A percentile compares a stretch with the other conserved stretches of the same genome.
phyloP scores from a whole-genome alignment of 2,888 invertebrate species.

The Trissolcus brochymenae region DNA sequence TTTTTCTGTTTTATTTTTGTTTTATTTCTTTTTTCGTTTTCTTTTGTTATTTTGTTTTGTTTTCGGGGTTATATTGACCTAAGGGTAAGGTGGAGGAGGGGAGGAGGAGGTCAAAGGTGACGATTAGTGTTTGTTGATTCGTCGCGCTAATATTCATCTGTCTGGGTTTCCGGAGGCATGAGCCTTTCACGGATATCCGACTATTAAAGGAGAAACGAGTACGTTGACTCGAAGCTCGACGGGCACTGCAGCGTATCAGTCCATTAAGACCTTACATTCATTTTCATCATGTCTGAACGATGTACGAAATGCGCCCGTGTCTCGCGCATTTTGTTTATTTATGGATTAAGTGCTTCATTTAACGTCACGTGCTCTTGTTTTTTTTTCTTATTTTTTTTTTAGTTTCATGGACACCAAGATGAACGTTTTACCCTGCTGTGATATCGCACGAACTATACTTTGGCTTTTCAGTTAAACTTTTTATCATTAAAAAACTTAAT shows the following conservation, averaged over 20 bases:
- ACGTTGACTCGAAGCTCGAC: constrained; percentile 55
- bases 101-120: constrained; percentile 36
- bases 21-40: too few relatives aligned
- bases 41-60: too few relatives aligned
- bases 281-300: constrained; percentile 36
- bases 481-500: too few relatives aligned
- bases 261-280: constrained; percentile 49
- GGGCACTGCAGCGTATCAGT: constrained; percentile 49
- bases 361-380: constrained; percentile 1
- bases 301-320: constrained; percentile 23
- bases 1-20: too few relatives aligned
- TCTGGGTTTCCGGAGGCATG: constrained; percentile 51
- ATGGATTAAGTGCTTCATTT: constrained; percentile 6
- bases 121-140: constrained; percentile 26
- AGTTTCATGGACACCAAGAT: neutral
- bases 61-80: too few relatives aligned
- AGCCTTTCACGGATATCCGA: constrained; percentile 57
- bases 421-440: too few relatives aligned
- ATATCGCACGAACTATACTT: too few relatives aligned
- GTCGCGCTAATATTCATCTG: constrained; percentile 50
- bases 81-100: neutral
- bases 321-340: constrained; percentile 24
- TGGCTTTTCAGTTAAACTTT: too few relatives aligned
- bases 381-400: neutral
- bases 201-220: constrained; percentile 55